These are phyloP conservation scores for Manis crassicaudata DNA, from an alignment of 2,797 vertebrate genomes.

Conservation along the genomic window DNA sequence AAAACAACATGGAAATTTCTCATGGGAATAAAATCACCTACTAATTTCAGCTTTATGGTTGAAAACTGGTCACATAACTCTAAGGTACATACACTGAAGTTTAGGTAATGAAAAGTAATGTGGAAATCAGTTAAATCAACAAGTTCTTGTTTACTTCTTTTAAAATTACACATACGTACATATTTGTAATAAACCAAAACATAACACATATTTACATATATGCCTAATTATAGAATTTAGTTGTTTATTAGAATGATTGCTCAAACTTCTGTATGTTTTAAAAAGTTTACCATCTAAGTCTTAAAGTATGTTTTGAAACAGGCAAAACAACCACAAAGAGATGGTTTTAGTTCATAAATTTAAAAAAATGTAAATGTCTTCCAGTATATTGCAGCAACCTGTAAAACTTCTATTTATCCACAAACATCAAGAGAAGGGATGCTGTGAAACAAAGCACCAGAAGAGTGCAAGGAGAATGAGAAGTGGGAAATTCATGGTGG, in stretches of 20 bases:
- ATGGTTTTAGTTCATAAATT: not conserved
- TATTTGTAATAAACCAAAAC: not conserved
- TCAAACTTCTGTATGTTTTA: not conserved
- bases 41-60: not conserved
- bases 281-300: not conserved
- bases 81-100: not conserved
- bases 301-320: conserved; percentile 33
- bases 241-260: not conserved
- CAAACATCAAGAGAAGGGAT: not conserved
- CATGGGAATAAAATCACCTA: conserved; percentile 12
- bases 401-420: conserved; percentile 18
- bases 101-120: not conserved
- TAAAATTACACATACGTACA: not conserved
- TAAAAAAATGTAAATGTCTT: not conserved
- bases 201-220: not conserved
- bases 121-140: not conserved
- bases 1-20: not conserved
- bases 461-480: not conserved
- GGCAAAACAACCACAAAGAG: not conserved
- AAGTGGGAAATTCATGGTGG: not conserved
- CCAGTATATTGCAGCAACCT: not conserved
- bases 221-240: not conserved
- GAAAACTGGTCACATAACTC: not conserved
- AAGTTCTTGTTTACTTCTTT: conserved; percentile 27
- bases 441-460: not conserved